Conservation (phyloP, 2,113 vertebrate species). For the Azemiops feae region DNA sequence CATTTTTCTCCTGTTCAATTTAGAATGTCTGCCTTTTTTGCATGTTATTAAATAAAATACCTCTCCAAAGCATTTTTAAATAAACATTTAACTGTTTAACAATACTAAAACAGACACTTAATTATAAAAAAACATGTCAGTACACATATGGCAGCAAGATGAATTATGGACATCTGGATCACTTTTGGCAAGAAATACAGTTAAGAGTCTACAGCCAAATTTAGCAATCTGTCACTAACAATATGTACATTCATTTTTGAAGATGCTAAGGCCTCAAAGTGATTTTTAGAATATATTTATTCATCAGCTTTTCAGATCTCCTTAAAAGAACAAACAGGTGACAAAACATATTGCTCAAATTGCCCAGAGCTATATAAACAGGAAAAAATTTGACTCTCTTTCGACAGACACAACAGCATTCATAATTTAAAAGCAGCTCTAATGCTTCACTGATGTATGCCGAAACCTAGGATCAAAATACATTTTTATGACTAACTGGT, state of each 20-base stretch:
- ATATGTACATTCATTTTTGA: conserved; percentile 78
- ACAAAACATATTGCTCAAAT: conserved; percentile 69
- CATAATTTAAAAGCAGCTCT: conserved; percentile 42
- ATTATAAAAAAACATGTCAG: conserved; percentile 80
- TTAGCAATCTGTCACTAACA: conserved; percentile 82
- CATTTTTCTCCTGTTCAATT: conserved; percentile 17
- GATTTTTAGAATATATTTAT: conserved; percentile 70
- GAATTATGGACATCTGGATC: conserved; percentile 85
- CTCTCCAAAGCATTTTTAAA: conserved; percentile 66
- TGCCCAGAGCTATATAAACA: conserved; percentile 72
- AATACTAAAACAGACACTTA: conserved; percentile 78
- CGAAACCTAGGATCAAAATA: conserved; percentile 23
- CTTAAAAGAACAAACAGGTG: conserved; percentile 71
- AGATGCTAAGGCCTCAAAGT: conserved; percentile 72
- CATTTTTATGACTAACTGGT: background rate
- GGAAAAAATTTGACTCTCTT: conserved; percentile 61
- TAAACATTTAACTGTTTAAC: conserved; percentile 74
- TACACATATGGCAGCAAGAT: conserved; percentile 79
- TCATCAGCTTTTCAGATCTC: conserved; percentile 71
- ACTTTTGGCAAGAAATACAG: conserved; percentile 78
- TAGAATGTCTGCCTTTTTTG: conserved; percentile 35
- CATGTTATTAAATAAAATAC: conserved; percentile 63
- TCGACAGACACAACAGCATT: conserved; percentile 39
- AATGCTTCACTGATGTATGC: conserved; percentile 26
- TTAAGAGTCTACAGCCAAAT: conserved; percentile 77